Conservation (phyloP, 2,888 invertebrate species). For the Merodon equestris region DNA sequence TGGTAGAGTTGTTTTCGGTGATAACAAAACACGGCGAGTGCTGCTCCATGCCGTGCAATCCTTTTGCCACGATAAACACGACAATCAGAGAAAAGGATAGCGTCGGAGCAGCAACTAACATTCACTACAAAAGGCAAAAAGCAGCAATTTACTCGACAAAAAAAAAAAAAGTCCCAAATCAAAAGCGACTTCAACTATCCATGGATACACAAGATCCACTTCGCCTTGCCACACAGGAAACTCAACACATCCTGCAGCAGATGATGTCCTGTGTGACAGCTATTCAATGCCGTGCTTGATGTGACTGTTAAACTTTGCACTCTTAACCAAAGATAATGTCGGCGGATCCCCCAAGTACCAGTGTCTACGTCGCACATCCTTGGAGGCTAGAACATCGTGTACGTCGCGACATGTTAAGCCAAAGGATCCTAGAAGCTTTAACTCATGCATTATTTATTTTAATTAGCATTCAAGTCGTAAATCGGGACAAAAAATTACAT, state of each 20-base stretch:
- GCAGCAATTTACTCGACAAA: constrained; percentile 1
- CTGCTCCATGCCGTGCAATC: constrained; percentile 40
- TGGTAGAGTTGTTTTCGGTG: constrained; percentile 62
- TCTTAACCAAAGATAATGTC: constrained; percentile 46
- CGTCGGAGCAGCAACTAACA: constrained; percentile 21
- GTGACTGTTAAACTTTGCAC: constrained; percentile 51
- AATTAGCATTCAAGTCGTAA: constrained; percentile 55
- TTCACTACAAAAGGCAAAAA: background rate
- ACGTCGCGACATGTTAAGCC: constrained; percentile 20
- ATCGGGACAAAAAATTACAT: constrained; percentile 9
- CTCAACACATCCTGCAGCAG: constrained; percentile 30
- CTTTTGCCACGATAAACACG: constrained; percentile 58
- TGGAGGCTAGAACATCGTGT: constrained; percentile 3
- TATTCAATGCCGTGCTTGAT: constrained; percentile 43
- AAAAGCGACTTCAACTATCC: constrained; percentile 11
- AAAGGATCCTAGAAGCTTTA: constrained; percentile 15
- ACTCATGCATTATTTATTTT: constrained; percentile 65
- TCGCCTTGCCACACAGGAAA: constrained; percentile 26
- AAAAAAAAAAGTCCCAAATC: constrained; percentile 17
- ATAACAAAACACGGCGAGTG: constrained; percentile 59
- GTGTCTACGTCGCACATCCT: constrained; percentile 41
- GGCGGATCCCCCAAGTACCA: constrained; percentile 27
- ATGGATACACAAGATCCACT: background rate
- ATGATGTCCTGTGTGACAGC: constrained; percentile 3
- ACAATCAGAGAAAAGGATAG: constrained; percentile 53